Percentiles rank a stretch among this genome's conserved stretches.
Evolutionary conservation across 2,888 invertebrate species (phyloP).

Genomic region (Lampropteryx suffumata): DNA sequence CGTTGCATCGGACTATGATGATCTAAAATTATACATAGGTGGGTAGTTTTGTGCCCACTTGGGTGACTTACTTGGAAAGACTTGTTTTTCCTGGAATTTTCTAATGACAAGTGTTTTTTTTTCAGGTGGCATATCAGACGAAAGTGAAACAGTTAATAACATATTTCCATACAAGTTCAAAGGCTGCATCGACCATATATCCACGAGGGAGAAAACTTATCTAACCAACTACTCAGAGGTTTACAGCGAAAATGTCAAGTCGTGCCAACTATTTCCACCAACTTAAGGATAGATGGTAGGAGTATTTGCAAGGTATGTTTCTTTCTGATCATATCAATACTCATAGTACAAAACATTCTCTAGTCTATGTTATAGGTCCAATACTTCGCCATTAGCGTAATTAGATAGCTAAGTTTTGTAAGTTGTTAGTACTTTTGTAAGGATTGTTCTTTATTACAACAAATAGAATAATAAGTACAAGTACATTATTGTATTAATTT

Average conservation of each 20-base stretch:
- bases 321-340: slow-evolving; percentile 39
- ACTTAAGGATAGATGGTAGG: slow-evolving; percentile 35
- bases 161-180: slow-evolving; percentile 81
- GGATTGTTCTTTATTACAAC: slow-evolving; percentile 7
- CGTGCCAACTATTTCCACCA: slow-evolving; percentile 72
- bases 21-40: slow-evolving; percentile 67
- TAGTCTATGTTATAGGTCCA: slow-evolving; percentile 60
- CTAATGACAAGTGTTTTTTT: not conserved
- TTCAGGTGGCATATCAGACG: slow-evolving; percentile 81
- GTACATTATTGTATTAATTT: not conserved
- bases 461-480: slow-evolving; percentile 6
- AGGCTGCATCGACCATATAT: slow-evolving; percentile 84
- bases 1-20: slow-evolving; percentile 45
- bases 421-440: slow-evolving; percentile 17
- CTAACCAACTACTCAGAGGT: slow-evolving; percentile 62
- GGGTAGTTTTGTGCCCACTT: not conserved
- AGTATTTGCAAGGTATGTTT: slow-evolving; percentile 8
- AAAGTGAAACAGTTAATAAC: slow-evolving; percentile 65
- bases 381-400: slow-evolving; percentile 36
- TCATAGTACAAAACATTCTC: slow-evolving; percentile 69
- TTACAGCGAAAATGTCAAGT: slow-evolving; percentile 72
- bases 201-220: slow-evolving; percentile 58
- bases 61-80: too few relatives aligned
- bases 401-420: slow-evolving; percentile 23
- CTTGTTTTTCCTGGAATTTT: too few relatives aligned